A percentile compares a stretch with the other conserved stretches of the same genome.
phyloP scores from a whole-genome alignment of 2,113 vertebrate species.

The Nibea albiflora region DNA sequence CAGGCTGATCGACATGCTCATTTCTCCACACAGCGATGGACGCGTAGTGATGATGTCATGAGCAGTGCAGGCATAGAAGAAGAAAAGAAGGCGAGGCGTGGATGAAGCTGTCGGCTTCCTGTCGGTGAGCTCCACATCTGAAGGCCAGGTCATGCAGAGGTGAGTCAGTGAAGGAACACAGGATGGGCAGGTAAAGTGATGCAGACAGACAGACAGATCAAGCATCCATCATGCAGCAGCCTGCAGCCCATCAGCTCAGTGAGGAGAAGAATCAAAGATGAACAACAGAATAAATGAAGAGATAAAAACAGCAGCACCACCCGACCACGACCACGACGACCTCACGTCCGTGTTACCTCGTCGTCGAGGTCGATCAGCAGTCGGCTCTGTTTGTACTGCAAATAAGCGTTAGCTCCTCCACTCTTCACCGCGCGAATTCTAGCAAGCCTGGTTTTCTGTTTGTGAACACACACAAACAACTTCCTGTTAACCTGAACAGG shows the following conservation, averaged over 20 bases:
- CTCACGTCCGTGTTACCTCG: conserved; percentile 83
- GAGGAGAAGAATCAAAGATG: conserved; percentile 11
- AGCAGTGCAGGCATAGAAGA: conserved; percentile 51
- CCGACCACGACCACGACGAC: conserved; percentile 8
- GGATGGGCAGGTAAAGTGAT: too few relatives aligned
- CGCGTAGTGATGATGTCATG: conserved; percentile 68
- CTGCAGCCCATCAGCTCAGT: conserved; percentile 5
- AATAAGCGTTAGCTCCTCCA: conserved; percentile 90
- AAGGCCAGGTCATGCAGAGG: conserved; percentile 16
- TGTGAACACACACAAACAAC: conserved; percentile 73
- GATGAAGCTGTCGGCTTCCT: conserved; percentile 1
- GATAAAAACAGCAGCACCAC: conserved; percentile 27
- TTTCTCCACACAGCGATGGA: conserved; percentile 64
- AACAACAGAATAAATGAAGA: not conserved
- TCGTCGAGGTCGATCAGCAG: conserved; percentile 86
- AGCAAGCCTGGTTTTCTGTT: conserved; percentile 93
- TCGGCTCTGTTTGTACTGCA: conserved; percentile 93
- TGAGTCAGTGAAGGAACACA: not conserved
- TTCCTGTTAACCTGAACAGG: too few relatives aligned
- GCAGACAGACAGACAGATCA: not conserved
- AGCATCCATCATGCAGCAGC: conserved; percentile 54
- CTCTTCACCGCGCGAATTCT: conserved; percentile 91
- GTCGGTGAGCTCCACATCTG: not conserved
- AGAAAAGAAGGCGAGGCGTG: conserved; percentile 32
- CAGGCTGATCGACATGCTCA: conserved; percentile 70